phyloP scores from a whole-genome alignment of 2,888 invertebrate genomes.

The Neoitamus cyanurus region DNA sequence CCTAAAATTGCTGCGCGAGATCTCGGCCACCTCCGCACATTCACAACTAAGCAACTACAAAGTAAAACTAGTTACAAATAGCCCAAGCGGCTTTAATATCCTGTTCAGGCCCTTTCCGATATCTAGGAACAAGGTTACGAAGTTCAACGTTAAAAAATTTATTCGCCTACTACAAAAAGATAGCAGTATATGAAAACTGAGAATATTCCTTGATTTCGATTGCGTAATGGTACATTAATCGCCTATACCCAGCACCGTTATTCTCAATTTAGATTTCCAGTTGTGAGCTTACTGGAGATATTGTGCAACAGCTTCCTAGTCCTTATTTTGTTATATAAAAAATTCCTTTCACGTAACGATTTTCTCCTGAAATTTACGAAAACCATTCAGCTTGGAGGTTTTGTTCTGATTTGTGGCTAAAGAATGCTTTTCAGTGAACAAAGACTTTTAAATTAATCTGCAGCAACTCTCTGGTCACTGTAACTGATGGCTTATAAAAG shows the following conservation, averaged over 20 bases:
- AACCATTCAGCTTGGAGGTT: background rate
- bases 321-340: background rate
- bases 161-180: background rate
- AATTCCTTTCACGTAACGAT: background rate
- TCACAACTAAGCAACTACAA: too few relatives aligned
- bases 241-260: background rate
- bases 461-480: background rate
- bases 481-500: background rate
- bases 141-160: too few relatives aligned
- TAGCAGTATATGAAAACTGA: background rate
- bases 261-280: background rate
- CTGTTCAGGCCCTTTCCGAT: too few relatives aligned
- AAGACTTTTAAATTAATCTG: background rate
- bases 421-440: background rate
- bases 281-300: background rate
- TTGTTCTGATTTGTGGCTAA: background rate
- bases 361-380: background rate
- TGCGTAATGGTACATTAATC: background rate
- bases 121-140: too few relatives aligned
- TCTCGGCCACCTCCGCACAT: too few relatives aligned
- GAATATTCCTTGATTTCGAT: background rate
- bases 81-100: too few relatives aligned
- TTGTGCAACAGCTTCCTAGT: background rate
- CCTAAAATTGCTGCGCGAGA: too few relatives aligned
- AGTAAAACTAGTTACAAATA: too few relatives aligned